phyloP scores from a whole-genome alignment of 1,140 invertebrate species.

The Apolygus lucorum region DNA sequence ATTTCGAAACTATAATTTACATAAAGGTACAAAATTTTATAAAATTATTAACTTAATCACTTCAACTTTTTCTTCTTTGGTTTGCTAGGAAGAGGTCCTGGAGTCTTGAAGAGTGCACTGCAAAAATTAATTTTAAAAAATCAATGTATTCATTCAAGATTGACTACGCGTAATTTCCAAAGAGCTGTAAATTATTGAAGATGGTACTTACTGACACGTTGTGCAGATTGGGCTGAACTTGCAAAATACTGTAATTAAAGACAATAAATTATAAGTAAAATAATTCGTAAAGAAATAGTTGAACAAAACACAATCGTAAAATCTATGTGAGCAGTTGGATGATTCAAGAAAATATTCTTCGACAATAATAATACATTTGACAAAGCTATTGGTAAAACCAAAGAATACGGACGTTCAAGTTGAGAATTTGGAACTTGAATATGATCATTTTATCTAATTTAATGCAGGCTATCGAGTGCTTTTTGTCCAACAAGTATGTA shows the following conservation, averaged over 20 bases:
- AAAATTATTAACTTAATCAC: too few species aligned
- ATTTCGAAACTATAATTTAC: too few species aligned
- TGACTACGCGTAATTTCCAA: background rate
- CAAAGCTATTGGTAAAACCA: too few species aligned
- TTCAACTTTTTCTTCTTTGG: slow-evolving; percentile 59
- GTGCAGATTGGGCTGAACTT: slow-evolving; percentile 95
- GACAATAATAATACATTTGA: too few species aligned
- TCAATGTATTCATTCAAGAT: slow-evolving; percentile 15
- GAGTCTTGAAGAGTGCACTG: slow-evolving; percentile 75
- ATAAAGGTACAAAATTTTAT: too few species aligned
- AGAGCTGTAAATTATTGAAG: slow-evolving; percentile 11
- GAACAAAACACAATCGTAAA: slow-evolving; percentile 2
- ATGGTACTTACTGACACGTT: slow-evolving; percentile 83
- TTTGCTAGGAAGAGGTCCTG: slow-evolving; percentile 58
- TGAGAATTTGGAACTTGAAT: too few species aligned
- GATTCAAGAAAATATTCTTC: background rate
- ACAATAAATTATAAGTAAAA: too few species aligned
- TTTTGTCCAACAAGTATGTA: too few species aligned
- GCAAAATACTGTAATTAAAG: slow-evolving; percentile 93
- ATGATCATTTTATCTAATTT: too few species aligned
- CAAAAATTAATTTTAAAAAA: slow-evolving; percentile 40
- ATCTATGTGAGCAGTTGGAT: background rate
- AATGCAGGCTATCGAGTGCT: too few species aligned
- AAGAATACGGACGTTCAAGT: too few species aligned
- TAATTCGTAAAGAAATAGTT: too few species aligned